Evolutionary conservation across 2,113 vertebrate genomes (phyloP), one percentile per base, ranked within the genome.

Genomic region (Dicentrarchus labrax): DNA sequence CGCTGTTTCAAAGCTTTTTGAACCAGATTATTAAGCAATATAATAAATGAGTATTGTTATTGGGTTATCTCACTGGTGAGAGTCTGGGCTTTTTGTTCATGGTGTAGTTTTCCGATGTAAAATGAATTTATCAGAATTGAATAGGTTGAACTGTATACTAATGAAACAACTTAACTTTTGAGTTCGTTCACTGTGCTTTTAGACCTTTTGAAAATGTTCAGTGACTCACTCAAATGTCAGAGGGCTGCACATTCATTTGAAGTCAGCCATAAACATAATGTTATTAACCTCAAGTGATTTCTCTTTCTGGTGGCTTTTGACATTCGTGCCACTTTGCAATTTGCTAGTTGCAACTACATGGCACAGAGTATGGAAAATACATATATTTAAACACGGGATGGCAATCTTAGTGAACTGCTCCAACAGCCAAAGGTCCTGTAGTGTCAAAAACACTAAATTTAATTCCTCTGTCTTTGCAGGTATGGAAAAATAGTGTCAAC

Each of bases 401-500:
- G 36, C 61, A 68, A 51, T 80, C 1, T 43, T 36, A 76, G 78
- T 83, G 75, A 86, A 84, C 39, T 78, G 36, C 38, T n/a, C 11
- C 2, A 36, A 69, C 15, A 30, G 59, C 74, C 30, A 17, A 70
- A 85, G 57, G 51, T 69, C 65, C 15, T 75, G 41, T n/a, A 38
- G 71, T 61, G 39, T 53, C 39, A 50, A 78, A 84, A 56, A 8
- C 0, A 36, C 24, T 89, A 60, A 84, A 84, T 86, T 48, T 36
- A 0, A 8, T 76, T 85, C 78, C 64, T 89, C 72, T 84, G 82
- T 90, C 86, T 88, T 93, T 86, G 60, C 94, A 99, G 98, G 90
- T 99, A 98, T 91, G 98, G 98, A 86, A 99, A 99, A 96, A 99
- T 99, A 91, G 97, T 99, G 92, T 99, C 98, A 89, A 99, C 98